Percentiles rank a stretch among this genome's conserved stretches.
Evolutionary conservation across 1,140 invertebrate species (phyloP).

Genomic region (Acromyrmex charruanus): DNA sequence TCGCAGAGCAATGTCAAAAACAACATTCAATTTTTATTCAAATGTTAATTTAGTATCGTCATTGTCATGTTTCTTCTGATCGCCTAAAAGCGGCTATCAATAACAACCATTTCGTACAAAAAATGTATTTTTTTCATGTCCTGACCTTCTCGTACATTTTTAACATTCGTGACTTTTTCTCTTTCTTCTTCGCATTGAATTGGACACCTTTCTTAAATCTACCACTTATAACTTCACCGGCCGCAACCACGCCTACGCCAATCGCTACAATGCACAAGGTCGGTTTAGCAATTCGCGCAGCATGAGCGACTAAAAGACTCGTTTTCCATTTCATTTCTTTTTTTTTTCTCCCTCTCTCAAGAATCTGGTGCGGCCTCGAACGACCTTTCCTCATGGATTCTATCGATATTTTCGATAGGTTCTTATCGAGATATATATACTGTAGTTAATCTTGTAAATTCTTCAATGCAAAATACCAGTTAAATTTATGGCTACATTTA

Average conservation of each 20-base stretch:
- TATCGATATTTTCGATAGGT: conserved; percentile 3
- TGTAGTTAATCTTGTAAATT: not conserved
- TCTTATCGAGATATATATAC: not conserved
- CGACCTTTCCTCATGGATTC: conserved; percentile 54
- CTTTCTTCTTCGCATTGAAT: not conserved
- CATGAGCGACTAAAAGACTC: conserved; percentile 43
- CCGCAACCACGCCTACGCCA: conserved; percentile 49
- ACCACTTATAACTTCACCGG: conserved; percentile 39
- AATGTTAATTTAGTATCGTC: not conserved
- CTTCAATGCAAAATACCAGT: not conserved
- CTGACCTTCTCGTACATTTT: not conserved
- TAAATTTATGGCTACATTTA: not conserved
- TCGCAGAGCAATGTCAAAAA: not conserved
- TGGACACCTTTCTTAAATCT: conserved; percentile 25
- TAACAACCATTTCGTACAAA: not conserved
- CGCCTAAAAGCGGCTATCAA: not conserved
- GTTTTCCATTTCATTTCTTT: conserved; percentile 44
- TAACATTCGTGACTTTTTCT: not conserved
- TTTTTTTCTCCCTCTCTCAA: not conserved
- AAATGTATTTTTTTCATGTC: not conserved
- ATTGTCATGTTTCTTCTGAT: not conserved
- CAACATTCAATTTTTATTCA: conserved; percentile 5
- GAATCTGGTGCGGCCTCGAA: conserved; percentile 46
- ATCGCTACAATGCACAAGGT: conserved; percentile 64
- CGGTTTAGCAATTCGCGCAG: conserved; percentile 59